These are phyloP conservation scores for Drosophila mercatorum DNA, from an alignment of 2,888 invertebrate species.

Conservation along the genomic window DNA sequence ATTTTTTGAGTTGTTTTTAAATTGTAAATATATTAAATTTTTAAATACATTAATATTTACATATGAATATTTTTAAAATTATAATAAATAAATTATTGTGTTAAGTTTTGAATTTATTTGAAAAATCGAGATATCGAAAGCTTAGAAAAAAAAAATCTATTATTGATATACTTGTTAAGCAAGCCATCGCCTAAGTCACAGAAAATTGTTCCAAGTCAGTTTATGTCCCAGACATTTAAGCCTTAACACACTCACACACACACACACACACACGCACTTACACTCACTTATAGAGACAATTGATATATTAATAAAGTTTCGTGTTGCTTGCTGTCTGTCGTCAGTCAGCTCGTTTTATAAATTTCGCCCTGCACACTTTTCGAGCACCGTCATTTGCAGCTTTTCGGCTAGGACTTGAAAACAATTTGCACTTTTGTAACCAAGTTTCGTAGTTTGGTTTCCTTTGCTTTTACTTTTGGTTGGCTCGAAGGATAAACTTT, in stretches of 20 bases:
- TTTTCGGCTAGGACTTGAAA: slow-evolving; percentile 51
- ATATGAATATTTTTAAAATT: too few relatives aligned
- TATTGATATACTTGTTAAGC: too few relatives aligned
- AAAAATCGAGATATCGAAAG: too few relatives aligned
- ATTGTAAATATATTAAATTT: too few relatives aligned
- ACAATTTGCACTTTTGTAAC: slow-evolving; percentile 66
- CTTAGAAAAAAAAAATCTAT: too few relatives aligned
- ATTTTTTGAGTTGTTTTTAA: too few relatives aligned
- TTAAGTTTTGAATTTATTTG: too few relatives aligned
- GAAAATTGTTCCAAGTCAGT: too few relatives aligned
- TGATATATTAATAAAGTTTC: slow-evolving; percentile 10
- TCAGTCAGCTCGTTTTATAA: neutral
- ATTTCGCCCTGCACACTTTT: slow-evolving; percentile 16
- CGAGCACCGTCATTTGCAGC: slow-evolving; percentile 26
- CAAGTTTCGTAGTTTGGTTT: slow-evolving; percentile 41
- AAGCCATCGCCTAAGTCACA: neutral
- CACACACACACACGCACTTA: neutral
- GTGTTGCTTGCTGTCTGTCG: slow-evolving; percentile 7
- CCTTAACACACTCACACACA: neutral
- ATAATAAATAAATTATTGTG: too few relatives aligned
- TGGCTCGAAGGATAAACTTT: slow-evolving; percentile 36
- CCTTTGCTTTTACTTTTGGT: neutral
- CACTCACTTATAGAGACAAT: neutral
- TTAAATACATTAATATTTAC: too few relatives aligned
- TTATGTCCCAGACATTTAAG: neutral